Base-by-base conservation (phyloP, 2,888 invertebrate genomes). In the Acanthococcus lagerstroemiae region DNA sequence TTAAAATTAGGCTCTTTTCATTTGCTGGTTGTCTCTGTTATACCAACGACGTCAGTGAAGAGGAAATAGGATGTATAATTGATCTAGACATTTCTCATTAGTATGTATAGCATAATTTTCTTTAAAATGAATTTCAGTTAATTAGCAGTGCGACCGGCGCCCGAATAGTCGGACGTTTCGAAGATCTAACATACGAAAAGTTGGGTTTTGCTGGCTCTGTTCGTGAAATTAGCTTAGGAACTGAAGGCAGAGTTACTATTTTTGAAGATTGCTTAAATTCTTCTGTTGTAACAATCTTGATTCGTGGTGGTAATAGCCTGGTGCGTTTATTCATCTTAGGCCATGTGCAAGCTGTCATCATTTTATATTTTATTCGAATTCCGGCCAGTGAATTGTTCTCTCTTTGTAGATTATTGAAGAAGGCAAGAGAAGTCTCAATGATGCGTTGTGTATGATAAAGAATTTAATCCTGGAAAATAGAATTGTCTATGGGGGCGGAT, bases 71-170 rank as follows among this genome's bases (percentile, higher is more conserved):
- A n/a, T n/a, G n/a, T n/a, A n/a, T n/a, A n/a, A n/a, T n/a, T n/a
- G n/a, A n/a, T n/a, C n/a, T n/a, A n/a, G n/a, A n/a, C n/a, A n/a
- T n/a, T n/a, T n/a, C n/a, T n/a, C n/a, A n/a, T n/a, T n/a, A n/a
- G n/a, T n/a, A n/a, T n/a, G n/a, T n/a, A n/a, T n/a, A n/a, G n/a
- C n/a, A n/a, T n/a, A n/a, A 30, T 30, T 30, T 30, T 30, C 7
- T 6, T 30, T 37, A 37, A 2, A 1, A 61, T 68, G 48, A 70
- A 68, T 72, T 73, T 69, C 72, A 83, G 82, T 80, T 99, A 69
- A 95, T 99, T 70, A 97, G 99, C 27, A 99, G 99, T 72, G 99
- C 97, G 6, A 99, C 97, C 0, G 96, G 96, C 27, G 99, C 96
- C 57, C 82, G 99, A 24, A 99, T 99, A 74, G 97, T 99, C 65